These are phyloP conservation scores for Papilio gigon DNA, from an alignment of 2,888 invertebrate species.

Conservation along the genomic window DNA sequence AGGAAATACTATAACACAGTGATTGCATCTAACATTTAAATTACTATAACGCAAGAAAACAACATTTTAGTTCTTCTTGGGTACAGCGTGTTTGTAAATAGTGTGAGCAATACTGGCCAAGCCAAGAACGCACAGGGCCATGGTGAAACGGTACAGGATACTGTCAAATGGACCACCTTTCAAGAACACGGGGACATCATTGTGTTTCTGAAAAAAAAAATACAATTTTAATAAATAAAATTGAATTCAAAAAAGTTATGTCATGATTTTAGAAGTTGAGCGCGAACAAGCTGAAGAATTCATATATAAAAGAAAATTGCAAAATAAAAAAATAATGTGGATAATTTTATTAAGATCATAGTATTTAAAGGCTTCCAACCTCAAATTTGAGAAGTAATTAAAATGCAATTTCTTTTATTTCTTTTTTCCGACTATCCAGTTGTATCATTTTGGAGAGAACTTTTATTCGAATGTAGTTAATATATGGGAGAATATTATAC, in stretches of 20 bases:
- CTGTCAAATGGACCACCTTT: constrained; percentile 82
- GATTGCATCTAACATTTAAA: constrained; percentile 61
- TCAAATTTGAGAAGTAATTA: too few species aligned
- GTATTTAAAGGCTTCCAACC: too few species aligned
- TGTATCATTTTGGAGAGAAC: too few species aligned
- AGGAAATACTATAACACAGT: constrained; percentile 55
- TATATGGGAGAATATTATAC: too few species aligned
- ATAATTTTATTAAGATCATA: too few species aligned
- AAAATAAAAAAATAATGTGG: too few species aligned
- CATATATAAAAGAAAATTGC: too few species aligned
- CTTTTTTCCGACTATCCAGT: too few species aligned
- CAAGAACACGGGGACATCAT: constrained; percentile 82
- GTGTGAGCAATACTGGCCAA: constrained; percentile 69
- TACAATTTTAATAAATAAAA: not conserved
- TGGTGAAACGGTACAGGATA: constrained; percentile 73
- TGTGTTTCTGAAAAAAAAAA: constrained; percentile 74
- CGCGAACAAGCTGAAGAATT: not conserved
- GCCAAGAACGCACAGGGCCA: constrained; percentile 68
- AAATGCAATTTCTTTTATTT: too few species aligned
- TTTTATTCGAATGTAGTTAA: too few species aligned
- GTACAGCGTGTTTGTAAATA: constrained; percentile 66
- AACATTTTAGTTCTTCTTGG: constrained; percentile 63
- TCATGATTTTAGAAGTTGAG: too few species aligned
- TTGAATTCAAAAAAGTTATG: not conserved
- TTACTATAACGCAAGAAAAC: constrained; percentile 46